phyloP scores from a whole-genome alignment of 2,888 invertebrate genomes.

The Homarus gammarus region DNA sequence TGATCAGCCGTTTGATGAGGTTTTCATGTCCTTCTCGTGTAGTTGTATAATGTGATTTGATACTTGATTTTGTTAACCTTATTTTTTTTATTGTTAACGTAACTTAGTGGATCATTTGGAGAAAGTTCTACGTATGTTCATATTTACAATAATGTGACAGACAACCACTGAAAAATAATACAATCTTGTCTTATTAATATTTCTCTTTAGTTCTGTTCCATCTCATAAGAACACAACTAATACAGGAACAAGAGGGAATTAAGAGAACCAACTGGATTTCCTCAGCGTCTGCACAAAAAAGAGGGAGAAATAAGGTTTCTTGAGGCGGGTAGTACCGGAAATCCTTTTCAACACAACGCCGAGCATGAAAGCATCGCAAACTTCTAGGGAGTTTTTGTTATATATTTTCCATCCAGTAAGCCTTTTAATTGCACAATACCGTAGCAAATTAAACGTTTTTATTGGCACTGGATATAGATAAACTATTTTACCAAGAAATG shows the following conservation, averaged over 20 bases:
- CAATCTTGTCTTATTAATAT: too few relatives aligned
- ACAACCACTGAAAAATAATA: too few relatives aligned
- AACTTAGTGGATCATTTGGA: too few relatives aligned
- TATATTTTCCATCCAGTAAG: neutral
- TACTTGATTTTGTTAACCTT: conserved; percentile 25
- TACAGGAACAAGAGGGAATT: neutral
- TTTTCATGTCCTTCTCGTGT: conserved; percentile 54
- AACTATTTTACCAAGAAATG: neutral
- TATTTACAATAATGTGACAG: too few relatives aligned
- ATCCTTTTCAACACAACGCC: conserved; percentile 26
- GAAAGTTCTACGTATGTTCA: too few relatives aligned
- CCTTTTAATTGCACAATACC: neutral
- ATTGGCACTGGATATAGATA: neutral
- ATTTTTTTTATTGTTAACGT: conserved; percentile 21
- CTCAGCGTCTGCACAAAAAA: neutral
- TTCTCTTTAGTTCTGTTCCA: too few relatives aligned
- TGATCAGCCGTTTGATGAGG: conserved; percentile 60
- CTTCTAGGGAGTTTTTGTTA: neutral
- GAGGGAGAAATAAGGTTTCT: conserved; percentile 16
- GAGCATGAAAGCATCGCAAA: conserved; percentile 50
- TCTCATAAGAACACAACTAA: too few relatives aligned
- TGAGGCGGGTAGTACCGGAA: conserved; percentile 27
- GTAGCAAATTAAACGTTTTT: neutral
- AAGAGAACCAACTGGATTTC: neutral
- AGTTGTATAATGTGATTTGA: conserved; percentile 21